Conservation (phyloP, 2,888 invertebrate genomes). For the Crioceris asparagi region DNA sequence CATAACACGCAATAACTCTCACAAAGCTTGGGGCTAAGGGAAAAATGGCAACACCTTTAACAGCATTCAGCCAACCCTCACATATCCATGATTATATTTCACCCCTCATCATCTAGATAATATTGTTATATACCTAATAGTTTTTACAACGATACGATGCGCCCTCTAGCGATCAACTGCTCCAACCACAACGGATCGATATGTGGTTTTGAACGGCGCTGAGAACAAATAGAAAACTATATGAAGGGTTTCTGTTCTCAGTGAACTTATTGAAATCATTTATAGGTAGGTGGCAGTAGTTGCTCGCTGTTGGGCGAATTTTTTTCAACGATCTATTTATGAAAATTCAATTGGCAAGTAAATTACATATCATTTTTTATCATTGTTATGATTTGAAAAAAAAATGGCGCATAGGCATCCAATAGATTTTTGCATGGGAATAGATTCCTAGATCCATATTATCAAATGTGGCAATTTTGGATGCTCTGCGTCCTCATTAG, state of each 20-base stretch:
- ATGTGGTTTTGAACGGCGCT: constrained; percentile 9
- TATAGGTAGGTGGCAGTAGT: constrained; percentile 16
- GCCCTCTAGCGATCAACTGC: constrained; percentile 9
- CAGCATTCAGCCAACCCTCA: constrained; percentile 32
- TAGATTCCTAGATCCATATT: background rate
- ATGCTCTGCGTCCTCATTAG: constrained; percentile 6
- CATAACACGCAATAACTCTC: constrained; percentile 34
- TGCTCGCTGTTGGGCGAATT: constrained; percentile 12
- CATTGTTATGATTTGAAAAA: constrained; percentile 1
- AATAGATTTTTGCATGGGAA: constrained; percentile 7
- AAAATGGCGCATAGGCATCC: constrained; percentile 14
- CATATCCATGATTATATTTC: constrained; percentile 4
- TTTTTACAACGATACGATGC: no score
- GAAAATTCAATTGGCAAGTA: constrained; percentile 18
- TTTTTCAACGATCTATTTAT: constrained; percentile 10
- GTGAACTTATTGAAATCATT: constrained; percentile 3
- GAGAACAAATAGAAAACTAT: no score
- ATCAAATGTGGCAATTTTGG: constrained; percentile 1
- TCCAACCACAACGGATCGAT: constrained; percentile 8
- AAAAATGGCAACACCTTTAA: constrained; percentile 35
- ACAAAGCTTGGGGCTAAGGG: constrained; percentile 35
- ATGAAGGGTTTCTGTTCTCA: background rate
- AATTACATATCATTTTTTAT: constrained; percentile 8
- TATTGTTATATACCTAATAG: constrained; percentile 5
- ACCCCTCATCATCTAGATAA: constrained; percentile 11